phyloP scores from a whole-genome alignment of 2,113 vertebrate genomes.

The Sylvicapra grimmia region DNA sequence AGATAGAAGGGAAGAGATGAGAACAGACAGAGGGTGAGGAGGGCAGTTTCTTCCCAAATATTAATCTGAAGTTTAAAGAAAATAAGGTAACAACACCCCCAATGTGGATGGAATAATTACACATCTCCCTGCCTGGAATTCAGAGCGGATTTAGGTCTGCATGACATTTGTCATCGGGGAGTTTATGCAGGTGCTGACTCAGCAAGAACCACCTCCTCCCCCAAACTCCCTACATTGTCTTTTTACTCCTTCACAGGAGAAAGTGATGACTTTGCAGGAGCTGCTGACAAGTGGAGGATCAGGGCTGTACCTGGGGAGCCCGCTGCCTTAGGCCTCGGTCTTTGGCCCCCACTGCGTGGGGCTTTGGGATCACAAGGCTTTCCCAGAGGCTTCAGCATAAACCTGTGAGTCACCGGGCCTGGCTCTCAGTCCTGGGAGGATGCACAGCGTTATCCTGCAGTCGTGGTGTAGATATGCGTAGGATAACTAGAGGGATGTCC shows the following conservation, averaged over 20 bases:
- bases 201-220: neutral
- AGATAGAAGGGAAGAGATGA: neutral
- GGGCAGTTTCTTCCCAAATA: neutral
- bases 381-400: neutral
- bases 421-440: neutral
- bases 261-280: neutral
- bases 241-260: neutral
- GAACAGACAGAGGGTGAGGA: neutral
- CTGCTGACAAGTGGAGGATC: neutral
- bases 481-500: neutral
- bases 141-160: neutral
- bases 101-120: neutral
- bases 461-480: neutral
- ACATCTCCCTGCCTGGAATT: conserved; percentile 2
- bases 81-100: neutral
- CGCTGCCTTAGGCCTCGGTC: accelerated
- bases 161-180: neutral
- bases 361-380: neutral
- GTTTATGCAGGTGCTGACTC: neutral
- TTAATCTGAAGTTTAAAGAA: conserved; percentile 14
- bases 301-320: too few species aligned
- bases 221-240: neutral
- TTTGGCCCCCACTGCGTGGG: accelerated
- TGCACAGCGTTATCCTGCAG: neutral
- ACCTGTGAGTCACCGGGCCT: neutral